phyloP scores from a whole-genome alignment of 2,113 vertebrate genomes.

The Nerophis lumbriciformis region DNA sequence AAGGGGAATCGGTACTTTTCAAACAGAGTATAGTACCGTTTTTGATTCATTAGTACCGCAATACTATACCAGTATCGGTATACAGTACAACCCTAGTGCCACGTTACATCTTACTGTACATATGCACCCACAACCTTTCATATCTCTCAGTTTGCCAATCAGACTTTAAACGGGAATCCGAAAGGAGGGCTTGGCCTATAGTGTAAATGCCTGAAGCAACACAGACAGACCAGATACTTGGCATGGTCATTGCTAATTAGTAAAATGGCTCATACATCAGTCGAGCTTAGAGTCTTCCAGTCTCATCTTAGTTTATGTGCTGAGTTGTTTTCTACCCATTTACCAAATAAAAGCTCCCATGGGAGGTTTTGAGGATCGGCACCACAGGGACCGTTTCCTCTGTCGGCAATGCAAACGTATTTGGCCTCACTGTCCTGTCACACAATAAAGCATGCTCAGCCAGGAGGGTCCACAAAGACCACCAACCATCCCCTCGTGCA shows the following conservation, averaged over 20 bases:
- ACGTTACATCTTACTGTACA: too few species aligned
- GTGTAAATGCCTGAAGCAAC: background rate
- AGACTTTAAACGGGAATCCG: background rate
- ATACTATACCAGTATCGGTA: too few species aligned
- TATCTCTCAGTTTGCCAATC: background rate
- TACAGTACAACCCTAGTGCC: too few species aligned
- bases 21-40: too few species aligned
- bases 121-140: background rate
- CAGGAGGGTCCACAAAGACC: constrained; percentile 32
- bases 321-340: background rate
- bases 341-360: constrained; percentile 11
- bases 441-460: constrained; percentile 20
- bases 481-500: constrained; percentile 24
- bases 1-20: too few species aligned
- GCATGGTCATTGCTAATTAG: background rate
- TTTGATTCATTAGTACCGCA: too few species aligned
- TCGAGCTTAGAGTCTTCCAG: background rate
- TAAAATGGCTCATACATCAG: background rate
- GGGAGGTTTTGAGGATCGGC: constrained; percentile 15
- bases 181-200: background rate
- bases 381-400: constrained; percentile 26
- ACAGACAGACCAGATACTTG: background rate
- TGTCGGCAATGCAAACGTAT: constrained; percentile 17
- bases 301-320: constrained; percentile 4
- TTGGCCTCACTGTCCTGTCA: constrained; percentile 25